A percentile compares a stretch with the other conserved stretches of the same genome.
Evolutionary conservation across 2,888 invertebrate species (phyloP).

Genomic region (Epinotia brunnichana): DNA sequence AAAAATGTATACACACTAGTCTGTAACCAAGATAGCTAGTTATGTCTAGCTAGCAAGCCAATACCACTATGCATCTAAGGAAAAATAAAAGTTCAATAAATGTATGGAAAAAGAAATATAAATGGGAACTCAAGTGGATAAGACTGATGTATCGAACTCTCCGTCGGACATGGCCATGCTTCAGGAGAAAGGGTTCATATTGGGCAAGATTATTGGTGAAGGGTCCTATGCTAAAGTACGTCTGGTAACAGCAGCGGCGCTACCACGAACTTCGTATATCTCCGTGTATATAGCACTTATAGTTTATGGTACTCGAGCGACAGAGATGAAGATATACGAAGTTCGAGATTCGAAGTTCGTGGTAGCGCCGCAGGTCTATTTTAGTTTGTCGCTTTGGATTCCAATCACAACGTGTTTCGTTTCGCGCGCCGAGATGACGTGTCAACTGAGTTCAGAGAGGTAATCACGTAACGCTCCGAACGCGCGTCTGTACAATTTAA

Average conservation of each 20-base stretch:
- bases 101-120: conserved; percentile 51
- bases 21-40: conserved; percentile 43
- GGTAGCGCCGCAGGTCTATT: neutral
- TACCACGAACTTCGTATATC: too few relatives aligned
- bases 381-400: neutral
- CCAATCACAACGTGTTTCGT: neutral
- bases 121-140: conserved; percentile 64
- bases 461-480: too few relatives aligned
- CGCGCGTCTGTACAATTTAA: too few relatives aligned
- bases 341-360: too few relatives aligned
- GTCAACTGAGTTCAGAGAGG: too few relatives aligned
- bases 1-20: conserved; percentile 40
- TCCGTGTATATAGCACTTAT: too few relatives aligned
- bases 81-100: conserved; percentile 72
- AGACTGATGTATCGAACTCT: conserved; percentile 66
- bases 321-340: too few relatives aligned
- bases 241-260: neutral
- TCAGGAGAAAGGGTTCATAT: conserved; percentile 83
- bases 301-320: too few relatives aligned
- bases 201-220: conserved; percentile 87
- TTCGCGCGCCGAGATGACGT: neutral
- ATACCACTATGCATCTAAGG: conserved; percentile 64
- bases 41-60: conserved; percentile 23
- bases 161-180: conserved; percentile 70
- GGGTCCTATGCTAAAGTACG: conserved; percentile 90